Conservation (phyloP, 2,113 vertebrate species). For the Oreochromis niloticus region DNA sequence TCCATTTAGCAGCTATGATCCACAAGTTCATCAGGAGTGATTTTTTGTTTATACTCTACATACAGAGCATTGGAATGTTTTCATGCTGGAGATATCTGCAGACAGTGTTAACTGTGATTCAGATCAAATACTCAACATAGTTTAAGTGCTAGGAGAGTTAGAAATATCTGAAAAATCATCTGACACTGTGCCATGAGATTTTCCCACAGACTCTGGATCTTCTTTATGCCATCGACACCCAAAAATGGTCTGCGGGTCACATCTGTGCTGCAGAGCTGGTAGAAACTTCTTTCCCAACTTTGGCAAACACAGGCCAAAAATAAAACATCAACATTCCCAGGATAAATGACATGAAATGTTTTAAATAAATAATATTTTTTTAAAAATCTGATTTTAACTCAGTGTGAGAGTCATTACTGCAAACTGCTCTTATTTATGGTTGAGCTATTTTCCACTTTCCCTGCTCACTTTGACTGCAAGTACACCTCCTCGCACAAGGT, state of each 20-base stretch:
- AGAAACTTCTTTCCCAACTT: not conserved
- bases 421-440: not conserved
- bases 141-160: not conserved
- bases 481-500: not conserved
- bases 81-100: not conserved
- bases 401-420: not conserved
- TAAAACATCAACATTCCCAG: not conserved
- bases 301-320: not conserved
- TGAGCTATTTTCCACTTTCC: not conserved
- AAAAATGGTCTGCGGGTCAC: not conserved
- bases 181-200: not conserved
- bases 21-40: not conserved
- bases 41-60: not conserved
- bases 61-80: not conserved
- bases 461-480: not conserved
- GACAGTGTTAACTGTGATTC: not conserved
- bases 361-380: not conserved
- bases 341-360: not conserved
- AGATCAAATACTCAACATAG: not conserved
- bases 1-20: not conserved
- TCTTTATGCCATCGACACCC: not conserved
- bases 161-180: not conserved
- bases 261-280: not conserved
- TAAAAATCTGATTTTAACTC: not conserved
- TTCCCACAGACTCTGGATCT: rapidly evolving